Evolutionary conservation across 2,797 vertebrate genomes (phyloP).

Genomic region (Ceryle rudis): DNA sequence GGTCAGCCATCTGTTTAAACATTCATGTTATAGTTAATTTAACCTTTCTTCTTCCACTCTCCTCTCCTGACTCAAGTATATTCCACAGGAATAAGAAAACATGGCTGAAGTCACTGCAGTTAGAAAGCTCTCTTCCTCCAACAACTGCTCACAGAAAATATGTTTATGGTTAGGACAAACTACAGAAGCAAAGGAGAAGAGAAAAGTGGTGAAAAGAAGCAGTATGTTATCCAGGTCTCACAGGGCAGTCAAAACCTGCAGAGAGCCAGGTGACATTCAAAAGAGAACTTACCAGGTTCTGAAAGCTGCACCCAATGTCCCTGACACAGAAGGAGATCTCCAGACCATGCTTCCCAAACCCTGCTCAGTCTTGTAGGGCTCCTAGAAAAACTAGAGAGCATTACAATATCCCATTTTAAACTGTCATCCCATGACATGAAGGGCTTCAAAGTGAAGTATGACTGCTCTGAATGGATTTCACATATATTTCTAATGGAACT

Average conservation of each 20-base stretch:
- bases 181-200: not conserved
- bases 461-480: not conserved
- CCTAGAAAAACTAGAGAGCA: not conserved
- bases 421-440: not conserved
- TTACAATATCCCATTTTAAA: not conserved
- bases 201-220: not conserved
- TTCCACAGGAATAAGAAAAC: not conserved
- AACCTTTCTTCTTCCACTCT: not conserved
- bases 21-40: not conserved
- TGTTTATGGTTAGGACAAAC: not conserved
- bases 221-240: not conserved
- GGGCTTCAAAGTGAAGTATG: not conserved
- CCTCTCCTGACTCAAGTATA: not conserved
- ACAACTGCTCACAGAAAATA: not conserved
- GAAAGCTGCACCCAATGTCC: not conserved
- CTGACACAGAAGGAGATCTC: not conserved
- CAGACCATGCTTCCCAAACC: not conserved
- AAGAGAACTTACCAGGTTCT: not conserved
- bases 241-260: not conserved
- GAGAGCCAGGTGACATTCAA: not conserved
- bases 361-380: not conserved
- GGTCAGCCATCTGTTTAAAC: slow-evolving; percentile 52
- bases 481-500: not conserved
- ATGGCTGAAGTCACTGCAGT: not conserved
- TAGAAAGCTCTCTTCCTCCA: not conserved